Base-by-base conservation (phyloP, 2,113 vertebrate species). In the Mystacornis crossleyi region DNA sequence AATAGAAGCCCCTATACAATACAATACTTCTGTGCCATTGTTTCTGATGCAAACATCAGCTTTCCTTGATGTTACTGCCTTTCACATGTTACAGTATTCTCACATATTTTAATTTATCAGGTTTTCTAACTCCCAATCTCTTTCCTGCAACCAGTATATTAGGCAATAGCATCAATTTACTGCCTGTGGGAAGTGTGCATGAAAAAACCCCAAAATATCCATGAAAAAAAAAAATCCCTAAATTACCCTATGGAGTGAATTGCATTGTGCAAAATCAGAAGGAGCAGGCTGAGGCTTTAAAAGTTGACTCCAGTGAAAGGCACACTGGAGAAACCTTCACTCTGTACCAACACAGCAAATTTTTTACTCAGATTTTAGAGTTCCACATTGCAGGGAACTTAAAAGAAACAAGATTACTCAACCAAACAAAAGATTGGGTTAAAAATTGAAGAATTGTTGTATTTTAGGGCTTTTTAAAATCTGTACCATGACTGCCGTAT, bases 51-150 rank as follows among this genome's bases (percentile, higher is more conserved):
- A 91, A 95, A 69, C 57, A 86, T 19, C 77, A 90, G 34, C 54
- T 90, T 81, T 88, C 71, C 77, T 64, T 86, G 81, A 67, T 72
- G 29, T 33, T 71, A 38, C 45, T 38, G 15, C 61, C 64, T 72
- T 72, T 89, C 70, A 90, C 57, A 84, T 48, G 25, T 85, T 87
- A 80, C 43, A 42, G 23, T 43, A 65, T 36, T 85, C 62, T 74
- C 70, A 90, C 38, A 26, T 34, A 80, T 89, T 95, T 94, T 64
- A 93, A 89, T 81, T 89, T 71, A 74, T 72, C 43, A 81, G 47
- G 16, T 60, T 88, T 91, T 91, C 86, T 67, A 58, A 65, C 16
- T 33, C 71, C 38, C 54, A 75, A 9, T 19, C 18, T 23, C 77
- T 80, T 90, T 85, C 48, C 65, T 67, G 43, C 47, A 51, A 78